A percentile compares a stretch with the other conserved stretches of the same genome.
phyloP scores from a whole-genome alignment of 2,888 invertebrate species.

The Coremacera marginata region DNA sequence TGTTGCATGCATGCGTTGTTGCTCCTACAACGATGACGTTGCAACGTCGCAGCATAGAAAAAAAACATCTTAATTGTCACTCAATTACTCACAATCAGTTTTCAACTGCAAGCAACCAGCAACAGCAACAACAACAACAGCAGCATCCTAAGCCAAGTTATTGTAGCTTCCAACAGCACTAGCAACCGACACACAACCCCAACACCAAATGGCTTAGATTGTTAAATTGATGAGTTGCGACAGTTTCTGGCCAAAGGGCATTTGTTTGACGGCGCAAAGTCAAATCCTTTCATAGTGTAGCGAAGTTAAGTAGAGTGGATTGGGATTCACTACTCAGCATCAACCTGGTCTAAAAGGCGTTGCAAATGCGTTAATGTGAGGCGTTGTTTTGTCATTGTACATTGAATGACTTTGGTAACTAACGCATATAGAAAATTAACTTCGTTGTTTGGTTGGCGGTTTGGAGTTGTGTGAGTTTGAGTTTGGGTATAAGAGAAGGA shows the following conservation, averaged over 20 bases:
- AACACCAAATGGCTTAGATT: conserved; percentile 48
- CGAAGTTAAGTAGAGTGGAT: neutral
- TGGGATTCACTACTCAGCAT: neutral
- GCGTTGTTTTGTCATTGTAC: conserved; percentile 31
- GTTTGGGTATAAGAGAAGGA: no score
- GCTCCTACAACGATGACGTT: neutral
- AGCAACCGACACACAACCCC: conserved; percentile 14
- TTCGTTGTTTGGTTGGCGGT: no score
- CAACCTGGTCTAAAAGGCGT: neutral
- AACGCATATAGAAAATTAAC: no score
- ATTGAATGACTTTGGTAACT: neutral
- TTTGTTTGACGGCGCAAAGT: conserved; percentile 26
- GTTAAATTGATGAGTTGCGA: conserved; percentile 62
- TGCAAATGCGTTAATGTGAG: conserved; percentile 40
- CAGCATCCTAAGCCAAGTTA: neutral
- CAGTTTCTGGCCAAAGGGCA: conserved; percentile 63
- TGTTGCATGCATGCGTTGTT: conserved; percentile 40
- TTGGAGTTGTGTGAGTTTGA: no score
- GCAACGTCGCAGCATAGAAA: neutral
- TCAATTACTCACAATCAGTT: conserved; percentile 61
- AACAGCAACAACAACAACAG: neutral
- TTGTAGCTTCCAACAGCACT: neutral
- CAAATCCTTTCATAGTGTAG: neutral
- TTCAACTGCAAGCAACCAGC: neutral
- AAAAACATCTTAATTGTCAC: conserved; percentile 67